Conservation (phyloP, 2,888 invertebrate genomes). For the Cerastis rubricosa region DNA sequence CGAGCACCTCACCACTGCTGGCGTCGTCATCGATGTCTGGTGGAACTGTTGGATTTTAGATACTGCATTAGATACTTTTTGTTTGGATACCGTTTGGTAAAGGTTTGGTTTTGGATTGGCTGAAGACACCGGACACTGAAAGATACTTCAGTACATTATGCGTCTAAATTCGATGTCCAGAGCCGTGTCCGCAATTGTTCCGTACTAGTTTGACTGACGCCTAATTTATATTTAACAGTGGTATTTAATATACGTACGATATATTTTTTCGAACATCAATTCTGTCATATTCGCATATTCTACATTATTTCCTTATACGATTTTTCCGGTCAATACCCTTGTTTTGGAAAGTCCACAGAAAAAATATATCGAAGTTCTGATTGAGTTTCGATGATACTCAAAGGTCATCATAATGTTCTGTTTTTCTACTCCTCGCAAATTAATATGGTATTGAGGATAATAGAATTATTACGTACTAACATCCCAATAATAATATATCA, state of each 20-base stretch:
- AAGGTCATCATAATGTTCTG: not conserved
- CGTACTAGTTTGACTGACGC: not conserved
- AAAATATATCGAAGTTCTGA: not conserved
- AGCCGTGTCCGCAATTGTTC: not conserved
- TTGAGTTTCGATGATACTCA: not conserved
- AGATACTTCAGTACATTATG: not conserved
- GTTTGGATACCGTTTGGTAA: not conserved
- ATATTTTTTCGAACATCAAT: not conserved
- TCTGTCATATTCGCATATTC: not conserved
- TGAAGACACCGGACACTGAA: not conserved
- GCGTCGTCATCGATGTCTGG: conserved; percentile 95
- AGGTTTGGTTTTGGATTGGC: not conserved
- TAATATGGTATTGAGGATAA: conserved; percentile 20
- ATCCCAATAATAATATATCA: conserved; percentile 22
- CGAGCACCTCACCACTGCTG: conserved; percentile 94
- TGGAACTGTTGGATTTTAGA: conserved; percentile 90
- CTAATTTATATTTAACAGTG: not conserved
- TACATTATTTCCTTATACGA: not conserved
- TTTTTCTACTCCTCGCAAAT: conserved; percentile 16
- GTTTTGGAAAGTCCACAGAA: not conserved
- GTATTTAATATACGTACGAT: not conserved
- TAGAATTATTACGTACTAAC: conserved; percentile 1
- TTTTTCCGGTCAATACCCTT: not conserved
- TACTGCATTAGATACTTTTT: not conserved
- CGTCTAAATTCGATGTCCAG: not conserved